These are phyloP conservation scores for Clarias macrocephalus DNA, from an alignment of 2,113 vertebrate species.

Conservation along the genomic window DNA sequence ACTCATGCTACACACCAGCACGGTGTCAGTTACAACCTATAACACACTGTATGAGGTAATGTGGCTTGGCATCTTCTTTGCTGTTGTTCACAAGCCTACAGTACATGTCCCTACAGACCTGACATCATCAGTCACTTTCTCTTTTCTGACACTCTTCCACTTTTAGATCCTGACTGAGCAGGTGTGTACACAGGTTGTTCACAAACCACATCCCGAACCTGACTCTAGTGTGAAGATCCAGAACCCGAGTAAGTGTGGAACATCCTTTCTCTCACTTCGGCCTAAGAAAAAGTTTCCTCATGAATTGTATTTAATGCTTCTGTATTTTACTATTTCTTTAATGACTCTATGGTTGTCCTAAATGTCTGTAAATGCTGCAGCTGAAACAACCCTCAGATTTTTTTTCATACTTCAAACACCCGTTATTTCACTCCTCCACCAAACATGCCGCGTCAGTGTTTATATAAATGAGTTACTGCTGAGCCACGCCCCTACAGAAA, in stretches of 20 bases:
- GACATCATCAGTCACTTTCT: not conserved
- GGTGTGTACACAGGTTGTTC: slow-evolving; percentile 88
- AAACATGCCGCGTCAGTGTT: too few relatives aligned
- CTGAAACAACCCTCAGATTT: too few relatives aligned
- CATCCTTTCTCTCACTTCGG: not conserved
- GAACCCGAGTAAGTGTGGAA: slow-evolving; percentile 82
- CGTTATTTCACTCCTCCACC: too few relatives aligned
- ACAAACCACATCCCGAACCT: slow-evolving; percentile 86
- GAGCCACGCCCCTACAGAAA: too few relatives aligned
- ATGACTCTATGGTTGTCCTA: too few relatives aligned
- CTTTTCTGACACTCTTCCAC: not conserved
- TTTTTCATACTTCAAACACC: too few relatives aligned
- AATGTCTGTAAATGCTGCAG: too few relatives aligned
- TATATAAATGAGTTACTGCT: too few relatives aligned
- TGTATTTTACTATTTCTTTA: too few relatives aligned
- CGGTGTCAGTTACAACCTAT: slow-evolving; percentile 90
- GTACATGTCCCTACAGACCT: not conserved
- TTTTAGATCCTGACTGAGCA: slow-evolving; percentile 87
- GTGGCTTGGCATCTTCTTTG: not conserved
- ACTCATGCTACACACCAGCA: slow-evolving; percentile 90
- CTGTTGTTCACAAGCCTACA: not conserved
- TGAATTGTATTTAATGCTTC: not conserved
- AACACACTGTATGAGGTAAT: slow-evolving; percentile 95
- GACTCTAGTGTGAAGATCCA: slow-evolving; percentile 89
- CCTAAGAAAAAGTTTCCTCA: not conserved